Conservation (phyloP, 2,797 vertebrate genomes). For the Peromyscus aztecus region DNA sequence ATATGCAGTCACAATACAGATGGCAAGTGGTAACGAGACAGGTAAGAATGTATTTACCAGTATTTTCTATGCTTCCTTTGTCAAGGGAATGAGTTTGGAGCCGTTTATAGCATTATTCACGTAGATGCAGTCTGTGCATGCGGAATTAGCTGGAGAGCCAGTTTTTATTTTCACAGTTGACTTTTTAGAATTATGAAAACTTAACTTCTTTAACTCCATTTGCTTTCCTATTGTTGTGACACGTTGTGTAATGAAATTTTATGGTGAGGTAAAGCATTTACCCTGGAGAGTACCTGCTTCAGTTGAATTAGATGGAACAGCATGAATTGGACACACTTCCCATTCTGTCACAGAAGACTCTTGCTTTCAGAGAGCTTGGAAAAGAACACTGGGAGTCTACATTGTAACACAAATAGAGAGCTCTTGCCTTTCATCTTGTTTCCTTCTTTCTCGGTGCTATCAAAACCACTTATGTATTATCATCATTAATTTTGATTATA, state of each 20-base stretch:
- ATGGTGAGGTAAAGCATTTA: conserved; percentile 69
- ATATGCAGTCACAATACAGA: conserved; percentile 61
- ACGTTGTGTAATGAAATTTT: conserved; percentile 71
- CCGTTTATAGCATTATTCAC: conserved; percentile 62
- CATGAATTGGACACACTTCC: conserved; percentile 59
- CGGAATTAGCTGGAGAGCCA: conserved; percentile 60
- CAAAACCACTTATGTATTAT: conserved; percentile 24
- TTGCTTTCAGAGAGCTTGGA: conserved; percentile 3
- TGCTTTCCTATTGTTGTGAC: conserved; percentile 62
- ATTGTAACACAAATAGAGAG: not conserved
- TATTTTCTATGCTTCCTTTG: conserved; percentile 56
- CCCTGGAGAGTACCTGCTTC: conserved; percentile 63
- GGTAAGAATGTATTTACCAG: conserved; percentile 58
- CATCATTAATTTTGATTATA: not conserved
- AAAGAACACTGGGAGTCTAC: not conserved
- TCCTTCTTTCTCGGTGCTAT: not conserved
- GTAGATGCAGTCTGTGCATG: conserved; percentile 35
- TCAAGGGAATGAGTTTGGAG: conserved; percentile 60
- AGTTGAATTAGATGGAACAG: conserved; percentile 66
- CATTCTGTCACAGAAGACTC: not conserved
- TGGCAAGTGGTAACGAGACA: conserved; percentile 63
- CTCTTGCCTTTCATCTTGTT: not conserved
- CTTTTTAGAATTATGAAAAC: conserved; percentile 77
- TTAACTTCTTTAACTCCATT: conserved; percentile 70
- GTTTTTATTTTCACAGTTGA: conserved; percentile 79